These are phyloP conservation scores for Corythornis vintsioides DNA, from an alignment of 2,113 vertebrate species.

Conservation along the genomic window DNA sequence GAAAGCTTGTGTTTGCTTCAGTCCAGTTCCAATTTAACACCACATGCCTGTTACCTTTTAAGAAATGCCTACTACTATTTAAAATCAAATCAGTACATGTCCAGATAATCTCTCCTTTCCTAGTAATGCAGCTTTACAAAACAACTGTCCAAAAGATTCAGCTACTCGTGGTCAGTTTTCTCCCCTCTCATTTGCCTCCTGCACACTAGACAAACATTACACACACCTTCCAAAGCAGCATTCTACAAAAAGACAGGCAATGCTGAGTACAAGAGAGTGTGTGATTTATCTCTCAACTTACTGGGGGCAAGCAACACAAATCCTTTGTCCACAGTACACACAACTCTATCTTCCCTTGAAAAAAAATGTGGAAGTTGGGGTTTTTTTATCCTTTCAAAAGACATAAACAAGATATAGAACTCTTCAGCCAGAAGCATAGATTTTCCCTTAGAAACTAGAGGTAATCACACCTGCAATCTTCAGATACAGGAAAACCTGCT, in stretches of 20 bases:
- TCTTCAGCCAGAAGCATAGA: neutral
- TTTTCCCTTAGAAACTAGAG: neutral
- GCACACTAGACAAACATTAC: neutral
- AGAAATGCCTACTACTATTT: neutral
- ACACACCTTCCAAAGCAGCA: neutral
- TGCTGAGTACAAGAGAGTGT: neutral
- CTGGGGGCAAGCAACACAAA: neutral
- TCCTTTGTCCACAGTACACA: neutral
- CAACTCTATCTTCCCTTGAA: neutral
- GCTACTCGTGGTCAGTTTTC: neutral
- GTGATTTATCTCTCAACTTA: neutral
- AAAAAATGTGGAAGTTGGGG: neutral
- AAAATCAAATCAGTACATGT: conserved; percentile 1
- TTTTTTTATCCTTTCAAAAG: neutral
- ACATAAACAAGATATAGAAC: neutral
- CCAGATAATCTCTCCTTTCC: neutral
- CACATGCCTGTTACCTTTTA: neutral
- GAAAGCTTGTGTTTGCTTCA: conserved; percentile 15
- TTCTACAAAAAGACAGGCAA: neutral
- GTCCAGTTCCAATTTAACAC: neutral
- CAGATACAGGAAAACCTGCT: neutral
- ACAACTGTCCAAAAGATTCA: neutral
- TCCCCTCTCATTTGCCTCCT: neutral
- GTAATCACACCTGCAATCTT: neutral
- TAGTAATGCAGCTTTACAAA: neutral